A percentile compares a stretch with the other conserved stretches of the same genome.
These are phyloP conservation scores for Dicranocentrus wangi DNA, from an alignment of 2,888 invertebrate genomes.

Conservation along the genomic window DNA sequence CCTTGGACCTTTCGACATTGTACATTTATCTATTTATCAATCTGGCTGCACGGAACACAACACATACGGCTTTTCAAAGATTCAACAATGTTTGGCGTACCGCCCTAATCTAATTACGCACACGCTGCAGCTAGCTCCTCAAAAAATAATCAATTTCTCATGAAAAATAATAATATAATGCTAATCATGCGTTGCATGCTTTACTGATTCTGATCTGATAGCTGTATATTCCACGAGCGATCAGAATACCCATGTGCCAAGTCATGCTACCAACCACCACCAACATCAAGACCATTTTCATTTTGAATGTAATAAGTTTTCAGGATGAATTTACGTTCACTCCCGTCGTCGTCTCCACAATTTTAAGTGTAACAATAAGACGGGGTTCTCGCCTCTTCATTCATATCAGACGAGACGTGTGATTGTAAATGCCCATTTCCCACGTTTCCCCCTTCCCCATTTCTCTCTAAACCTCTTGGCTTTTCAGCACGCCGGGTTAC, in stretches of 20 bases:
- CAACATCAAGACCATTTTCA: no score
- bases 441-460: slow-evolving; percentile 22
- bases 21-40: no score
- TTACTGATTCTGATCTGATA: no score
- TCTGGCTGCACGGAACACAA: no score
- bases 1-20: no score
- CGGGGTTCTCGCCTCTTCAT: slow-evolving; percentile 7
- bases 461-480: neutral
- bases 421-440: slow-evolving; percentile 28
- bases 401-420: slow-evolving; percentile 9
- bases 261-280: no score
- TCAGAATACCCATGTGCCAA: neutral
- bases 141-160: slow-evolving; percentile 43
- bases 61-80: no score
- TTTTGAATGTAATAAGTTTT: no score
- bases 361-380: neutral
- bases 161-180: slow-evolving; percentile 18
- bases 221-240: neutral
- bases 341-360: neutral
- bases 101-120: no score
- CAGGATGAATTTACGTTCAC: neutral
- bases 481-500: neutral
- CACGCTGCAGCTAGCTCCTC: neutral
- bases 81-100: no score
- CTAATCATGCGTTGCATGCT: slow-evolving; percentile 7